These are phyloP conservation scores for Cyanocitta stelleri DNA, from an alignment of 2,113 vertebrate genomes.

Conservation along the genomic window DNA sequence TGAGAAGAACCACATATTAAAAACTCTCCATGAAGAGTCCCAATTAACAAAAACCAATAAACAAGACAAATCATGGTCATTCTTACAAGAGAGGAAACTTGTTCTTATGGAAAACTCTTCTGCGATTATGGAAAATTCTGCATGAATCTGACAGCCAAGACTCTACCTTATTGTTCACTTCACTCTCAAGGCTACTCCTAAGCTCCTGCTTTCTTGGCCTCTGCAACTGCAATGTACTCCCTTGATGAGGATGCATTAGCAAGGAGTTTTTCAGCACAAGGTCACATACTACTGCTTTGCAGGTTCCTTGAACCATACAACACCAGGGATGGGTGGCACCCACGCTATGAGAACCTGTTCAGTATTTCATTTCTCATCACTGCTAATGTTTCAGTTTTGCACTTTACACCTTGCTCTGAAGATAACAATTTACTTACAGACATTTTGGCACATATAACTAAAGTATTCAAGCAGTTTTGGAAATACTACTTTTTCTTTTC, in stretches of 20 bases:
- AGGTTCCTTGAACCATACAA: background rate
- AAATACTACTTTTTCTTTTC: background rate
- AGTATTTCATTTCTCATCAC: background rate
- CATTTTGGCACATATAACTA: background rate
- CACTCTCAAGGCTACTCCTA: background rate
- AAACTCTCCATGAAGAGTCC: background rate
- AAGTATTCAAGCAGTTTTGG: background rate
- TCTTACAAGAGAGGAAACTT: background rate
- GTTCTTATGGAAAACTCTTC: background rate
- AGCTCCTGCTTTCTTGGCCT: background rate
- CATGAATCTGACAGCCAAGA: background rate
- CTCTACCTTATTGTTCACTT: background rate
- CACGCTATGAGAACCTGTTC: background rate
- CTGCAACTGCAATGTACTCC: background rate
- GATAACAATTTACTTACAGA: background rate
- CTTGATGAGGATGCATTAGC: background rate
- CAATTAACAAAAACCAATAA: background rate
- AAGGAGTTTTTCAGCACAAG: background rate
- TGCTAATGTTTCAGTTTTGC: background rate
- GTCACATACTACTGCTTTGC: background rate
- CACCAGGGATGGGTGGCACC: background rate
- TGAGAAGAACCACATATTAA: background rate
- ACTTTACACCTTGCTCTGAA: background rate
- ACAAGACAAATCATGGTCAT: fast-evolving
- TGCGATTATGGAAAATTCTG: background rate